Evolutionary conservation across 2,113 vertebrate species (phyloP).

Genomic region (Caranx ignobilis): DNA sequence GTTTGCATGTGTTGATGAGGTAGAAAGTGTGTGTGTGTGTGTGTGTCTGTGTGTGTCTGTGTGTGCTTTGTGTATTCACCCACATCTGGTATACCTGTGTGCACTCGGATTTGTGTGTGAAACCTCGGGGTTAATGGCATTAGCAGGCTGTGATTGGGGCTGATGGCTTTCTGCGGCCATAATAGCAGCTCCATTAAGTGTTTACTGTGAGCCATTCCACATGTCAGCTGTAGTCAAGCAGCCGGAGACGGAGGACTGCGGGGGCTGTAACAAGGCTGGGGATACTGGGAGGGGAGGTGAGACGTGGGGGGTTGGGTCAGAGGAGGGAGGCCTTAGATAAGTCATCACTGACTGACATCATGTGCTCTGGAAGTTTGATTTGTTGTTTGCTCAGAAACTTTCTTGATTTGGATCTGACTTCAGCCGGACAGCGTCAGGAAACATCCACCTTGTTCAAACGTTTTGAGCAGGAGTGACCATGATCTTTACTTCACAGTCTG

Average conservation of each 20-base stretch:
- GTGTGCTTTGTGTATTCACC: constrained; percentile 22
- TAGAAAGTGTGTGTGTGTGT: constrained; percentile 23
- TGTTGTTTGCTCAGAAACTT: not conserved
- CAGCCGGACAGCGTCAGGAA: constrained; percentile 4
- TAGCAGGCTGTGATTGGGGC: constrained; percentile 63
- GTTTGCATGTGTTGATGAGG: constrained; percentile 21
- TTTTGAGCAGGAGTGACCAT: not conserved
- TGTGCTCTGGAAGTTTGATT: constrained; percentile 29
- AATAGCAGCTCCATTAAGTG: constrained; percentile 71
- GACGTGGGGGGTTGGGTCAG: not conserved
- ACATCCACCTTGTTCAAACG: not conserved
- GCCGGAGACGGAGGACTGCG: constrained; percentile 48
- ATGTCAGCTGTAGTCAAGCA: constrained; percentile 69
- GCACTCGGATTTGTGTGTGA: constrained; percentile 55
- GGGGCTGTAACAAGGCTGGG: constrained; percentile 28
- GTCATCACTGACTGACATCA: constrained; percentile 13
- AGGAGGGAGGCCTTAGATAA: constrained; percentile 39
- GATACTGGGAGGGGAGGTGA: constrained; percentile 31
- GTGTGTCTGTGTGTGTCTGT: constrained; percentile 9
- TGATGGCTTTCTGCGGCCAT: constrained; percentile 65
- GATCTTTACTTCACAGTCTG: no score
- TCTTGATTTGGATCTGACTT: constrained; percentile 14
- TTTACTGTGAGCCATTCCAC: constrained; percentile 77
- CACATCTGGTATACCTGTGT: constrained; percentile 39
- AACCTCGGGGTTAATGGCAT: constrained; percentile 74